A percentile compares a stretch with the other conserved stretches of the same genome.
These are phyloP conservation scores for Perizoma affinitatum DNA, from an alignment of 2,888 invertebrate genomes.

Conservation along the genomic window DNA sequence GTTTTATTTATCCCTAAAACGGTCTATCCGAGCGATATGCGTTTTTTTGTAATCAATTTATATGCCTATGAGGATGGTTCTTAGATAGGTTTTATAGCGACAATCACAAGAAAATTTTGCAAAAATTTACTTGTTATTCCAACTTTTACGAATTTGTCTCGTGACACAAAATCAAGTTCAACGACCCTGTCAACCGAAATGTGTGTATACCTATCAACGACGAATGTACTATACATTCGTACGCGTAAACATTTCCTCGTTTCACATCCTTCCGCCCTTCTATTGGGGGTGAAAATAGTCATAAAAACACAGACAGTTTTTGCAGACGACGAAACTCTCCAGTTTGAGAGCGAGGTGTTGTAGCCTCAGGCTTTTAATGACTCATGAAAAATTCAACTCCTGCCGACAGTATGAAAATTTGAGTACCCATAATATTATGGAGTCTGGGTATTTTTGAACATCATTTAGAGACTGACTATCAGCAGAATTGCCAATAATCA, in stretches of 20 bases:
- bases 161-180: conserved; percentile 45
- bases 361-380: conserved; percentile 65
- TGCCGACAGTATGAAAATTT: conserved; percentile 49
- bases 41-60: too few species aligned
- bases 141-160: conserved; percentile 20
- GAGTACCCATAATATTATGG: conserved; percentile 4
- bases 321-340: conserved; percentile 42
- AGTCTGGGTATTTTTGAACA: too few species aligned
- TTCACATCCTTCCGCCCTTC: conserved; percentile 49
- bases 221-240: conserved; percentile 27
- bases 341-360: conserved; percentile 43
- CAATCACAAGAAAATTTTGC: too few species aligned
- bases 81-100: too few species aligned
- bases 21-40: too few species aligned
- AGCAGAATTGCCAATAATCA: too few species aligned
- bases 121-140: not conserved
- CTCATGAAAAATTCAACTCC: conserved; percentile 76
- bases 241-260: conserved; percentile 58
- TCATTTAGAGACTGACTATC: too few species aligned
- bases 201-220: conserved; percentile 14
- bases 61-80: too few species aligned
- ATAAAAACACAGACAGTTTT: conserved; percentile 61
- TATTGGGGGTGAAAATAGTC: conserved; percentile 59
- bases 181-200: conserved; percentile 42
- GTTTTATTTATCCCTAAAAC: too few species aligned